phyloP scores from a whole-genome alignment of 2,888 invertebrate genomes.

The Monochamus alternatus region DNA sequence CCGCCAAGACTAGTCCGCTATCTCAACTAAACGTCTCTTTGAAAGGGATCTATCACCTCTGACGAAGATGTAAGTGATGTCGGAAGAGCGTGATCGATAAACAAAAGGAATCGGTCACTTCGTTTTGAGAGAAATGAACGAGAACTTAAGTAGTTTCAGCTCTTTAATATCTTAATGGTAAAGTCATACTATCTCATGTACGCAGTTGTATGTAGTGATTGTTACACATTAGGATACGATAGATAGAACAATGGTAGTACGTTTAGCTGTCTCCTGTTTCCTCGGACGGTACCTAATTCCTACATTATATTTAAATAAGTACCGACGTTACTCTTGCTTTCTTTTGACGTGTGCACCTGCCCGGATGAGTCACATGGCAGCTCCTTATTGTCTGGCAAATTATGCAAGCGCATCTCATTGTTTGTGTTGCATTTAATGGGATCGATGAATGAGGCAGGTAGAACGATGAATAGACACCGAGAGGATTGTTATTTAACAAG shows the following conservation, averaged over 20 bases:
- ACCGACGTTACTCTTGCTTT: slow-evolving; percentile 29
- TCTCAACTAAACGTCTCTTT: too few relatives aligned
- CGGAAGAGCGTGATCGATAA: too few relatives aligned
- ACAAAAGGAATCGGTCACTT: too few relatives aligned
- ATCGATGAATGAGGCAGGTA: slow-evolving; percentile 17
- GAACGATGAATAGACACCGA: slow-evolving; percentile 13
- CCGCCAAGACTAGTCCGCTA: too few relatives aligned
- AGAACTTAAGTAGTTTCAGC: too few relatives aligned
- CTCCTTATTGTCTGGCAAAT: slow-evolving; percentile 26
- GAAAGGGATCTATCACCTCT: too few relatives aligned
- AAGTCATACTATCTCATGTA: too few relatives aligned
- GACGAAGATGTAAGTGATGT: too few relatives aligned
- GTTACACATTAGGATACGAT: not conserved
- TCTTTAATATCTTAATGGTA: too few relatives aligned
- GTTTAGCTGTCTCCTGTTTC: not conserved
- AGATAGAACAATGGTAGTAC: not conserved
- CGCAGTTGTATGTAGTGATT: too few relatives aligned
- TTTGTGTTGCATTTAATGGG: slow-evolving; percentile 22
- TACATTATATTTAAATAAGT: slow-evolving; percentile 34
- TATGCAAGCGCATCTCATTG: slow-evolving; percentile 33
- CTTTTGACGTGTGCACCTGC: slow-evolving; percentile 32
- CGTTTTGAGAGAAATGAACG: too few relatives aligned
- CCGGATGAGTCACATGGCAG: slow-evolving; percentile 19
- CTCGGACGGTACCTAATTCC: slow-evolving; percentile 16
- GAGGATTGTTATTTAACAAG: slow-evolving; percentile 25